phyloP scores from a whole-genome alignment of 2,888 invertebrate species.

The Chelonus formosanus region DNA sequence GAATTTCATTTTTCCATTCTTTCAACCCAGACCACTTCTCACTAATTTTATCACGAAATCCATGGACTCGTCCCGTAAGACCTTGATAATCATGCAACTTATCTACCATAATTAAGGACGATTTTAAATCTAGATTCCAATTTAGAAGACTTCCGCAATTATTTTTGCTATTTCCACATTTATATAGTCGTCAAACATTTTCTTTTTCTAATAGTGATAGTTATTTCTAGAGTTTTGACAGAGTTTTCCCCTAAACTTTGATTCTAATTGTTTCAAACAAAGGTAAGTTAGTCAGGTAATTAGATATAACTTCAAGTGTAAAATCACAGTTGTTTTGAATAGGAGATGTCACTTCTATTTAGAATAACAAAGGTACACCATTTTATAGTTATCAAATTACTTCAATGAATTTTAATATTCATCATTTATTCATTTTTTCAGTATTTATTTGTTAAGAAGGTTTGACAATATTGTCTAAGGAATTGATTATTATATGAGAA shows the following conservation, averaged over 20 bases:
- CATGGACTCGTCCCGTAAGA: constrained; percentile 75
- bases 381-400: no score
- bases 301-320: constrained; percentile 2
- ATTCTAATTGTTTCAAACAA: not conserved
- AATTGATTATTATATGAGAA: not conserved
- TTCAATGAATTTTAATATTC: no score
- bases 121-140: not conserved
- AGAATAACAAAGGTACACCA: no score
- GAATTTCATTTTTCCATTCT: constrained; percentile 65
- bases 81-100: constrained; percentile 85
- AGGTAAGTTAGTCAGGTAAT: constrained; percentile 1
- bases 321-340: constrained; percentile 5
- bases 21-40: constrained; percentile 73
- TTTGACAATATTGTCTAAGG: no score
- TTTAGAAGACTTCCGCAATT: constrained; percentile 8
- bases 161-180: constrained; percentile 7
- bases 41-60: constrained; percentile 72
- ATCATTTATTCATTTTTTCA: no score
- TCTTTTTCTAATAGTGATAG: no score
- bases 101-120: constrained; percentile 71
- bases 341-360: no score
- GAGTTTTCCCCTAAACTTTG: not conserved
- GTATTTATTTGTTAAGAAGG: no score
- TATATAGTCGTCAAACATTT: no score
- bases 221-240: not conserved